Evolutionary conservation across 64 coral and sea anemone species (phyloP), one percentile per base, ranked within the genome.

Genomic region (Acropora tenuis): DNA sequence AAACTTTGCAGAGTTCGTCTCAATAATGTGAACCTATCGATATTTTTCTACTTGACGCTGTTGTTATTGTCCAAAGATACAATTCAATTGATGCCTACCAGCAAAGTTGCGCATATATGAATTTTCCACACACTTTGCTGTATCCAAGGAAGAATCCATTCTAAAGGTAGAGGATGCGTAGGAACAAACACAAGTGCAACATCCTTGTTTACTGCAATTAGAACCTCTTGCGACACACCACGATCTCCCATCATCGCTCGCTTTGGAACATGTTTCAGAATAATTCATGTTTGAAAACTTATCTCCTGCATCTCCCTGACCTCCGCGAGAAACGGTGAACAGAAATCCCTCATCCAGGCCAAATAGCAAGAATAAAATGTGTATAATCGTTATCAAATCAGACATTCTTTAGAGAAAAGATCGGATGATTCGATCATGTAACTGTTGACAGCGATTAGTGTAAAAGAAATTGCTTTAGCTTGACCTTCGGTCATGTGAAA

Each of bases 91-190:
- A 11, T 63, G 45, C 65, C 8, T 61, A 91, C 90, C 80, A 30
- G 49, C 49, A 84, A 44, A 43, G 3, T 16, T 53, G 2, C 90
- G 90, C 19, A 78, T 12, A 10, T 8, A 8, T 3, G 8, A 47
- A 48, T 91, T 91, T 66, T n/a, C 20, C 4, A 91, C 43, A 13
- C 89, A 91, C 4, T 15, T 76, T 61, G 71, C 79, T 8, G 0
- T 45, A 0, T 73, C 11, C 3, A 79, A n/a, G 18, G 71, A 50
- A 0, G 79, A 9, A 10, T 61, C 69, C 89, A 91, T 84, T 41
- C 50, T 80, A 84, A 91, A 91, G 0, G 89, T 91, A 74, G 89
- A 83, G 49, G 3, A 41, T 8, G 2, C 0, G 42, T 91, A 91
- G 0, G 1, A 2, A 6, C 89, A 91, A 15, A 11, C 20, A 50